Conservation (phyloP, 2,113 vertebrate genomes). For the Cyphomyrus discorhynchus region DNA sequence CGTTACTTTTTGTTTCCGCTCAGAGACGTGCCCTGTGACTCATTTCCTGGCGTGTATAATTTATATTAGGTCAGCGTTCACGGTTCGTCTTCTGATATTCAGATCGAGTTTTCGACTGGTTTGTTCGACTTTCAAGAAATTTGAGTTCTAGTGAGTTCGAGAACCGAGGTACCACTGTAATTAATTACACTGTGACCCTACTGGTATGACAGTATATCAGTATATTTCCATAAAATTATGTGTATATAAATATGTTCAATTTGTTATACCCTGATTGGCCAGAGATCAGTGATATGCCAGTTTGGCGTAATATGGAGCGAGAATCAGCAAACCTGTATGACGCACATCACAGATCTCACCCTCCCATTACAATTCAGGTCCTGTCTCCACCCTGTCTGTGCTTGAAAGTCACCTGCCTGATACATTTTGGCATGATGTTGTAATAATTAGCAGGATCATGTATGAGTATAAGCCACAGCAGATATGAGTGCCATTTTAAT, state of each 20-base stretch:
- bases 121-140: no score
- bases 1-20: no score
- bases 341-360: background rate
- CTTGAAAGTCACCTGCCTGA: background rate
- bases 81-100: no score
- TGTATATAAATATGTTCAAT: background rate
- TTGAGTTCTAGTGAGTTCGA: no score
- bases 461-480: background rate
- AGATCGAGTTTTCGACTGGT: no score
- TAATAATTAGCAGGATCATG: background rate
- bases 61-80: no score
- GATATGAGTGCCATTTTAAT: constrained; percentile 3
- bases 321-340: background rate
- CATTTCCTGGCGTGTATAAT: no score
- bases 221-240: background rate
- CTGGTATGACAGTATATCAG: background rate
- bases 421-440: background rate
- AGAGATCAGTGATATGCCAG: background rate
- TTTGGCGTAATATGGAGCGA: background rate
- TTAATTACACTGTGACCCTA: background rate
- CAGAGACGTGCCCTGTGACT: no score
- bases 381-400: background rate
- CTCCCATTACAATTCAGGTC: background rate
- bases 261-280: background rate
- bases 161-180: background rate